These are phyloP conservation scores for Temnothorax nylanderi DNA, from an alignment of 1,140 invertebrate species.

Conservation along the genomic window DNA sequence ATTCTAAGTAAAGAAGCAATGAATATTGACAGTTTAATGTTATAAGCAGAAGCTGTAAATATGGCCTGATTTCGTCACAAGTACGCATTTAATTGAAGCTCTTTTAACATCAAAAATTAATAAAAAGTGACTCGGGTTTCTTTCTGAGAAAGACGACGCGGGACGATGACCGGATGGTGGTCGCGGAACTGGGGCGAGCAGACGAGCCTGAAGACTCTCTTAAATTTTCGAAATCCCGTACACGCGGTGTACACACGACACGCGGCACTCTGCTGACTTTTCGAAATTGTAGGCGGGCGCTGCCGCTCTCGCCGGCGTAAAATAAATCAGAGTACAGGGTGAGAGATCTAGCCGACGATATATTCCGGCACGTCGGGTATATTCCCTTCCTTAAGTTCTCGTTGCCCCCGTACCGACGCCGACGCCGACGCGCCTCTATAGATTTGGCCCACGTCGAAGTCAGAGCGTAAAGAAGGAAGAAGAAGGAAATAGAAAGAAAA, in stretches of 20 bases:
- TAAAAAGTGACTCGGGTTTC: background rate
- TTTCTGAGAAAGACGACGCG: background rate
- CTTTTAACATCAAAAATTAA: background rate
- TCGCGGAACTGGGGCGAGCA: constrained; percentile 38
- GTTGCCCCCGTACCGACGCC: constrained; percentile 43
- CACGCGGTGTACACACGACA: constrained; percentile 56
- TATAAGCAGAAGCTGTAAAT: background rate
- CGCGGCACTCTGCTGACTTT: constrained; percentile 69
- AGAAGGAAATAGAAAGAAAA: constrained; percentile 30
- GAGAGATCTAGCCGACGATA: constrained; percentile 70
- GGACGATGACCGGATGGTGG: constrained; percentile 5
- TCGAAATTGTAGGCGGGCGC: constrained; percentile 69
- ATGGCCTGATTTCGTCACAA: background rate
- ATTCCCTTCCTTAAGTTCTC: constrained; percentile 71
- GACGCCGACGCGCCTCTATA: constrained; percentile 59
- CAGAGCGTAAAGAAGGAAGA: constrained; percentile 36
- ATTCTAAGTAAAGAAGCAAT: background rate
- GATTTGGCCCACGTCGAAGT: constrained; percentile 70
- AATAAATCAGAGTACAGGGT: constrained; percentile 72
- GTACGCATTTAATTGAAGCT: background rate
- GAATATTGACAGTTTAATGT: background rate
- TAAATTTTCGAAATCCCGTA: constrained; percentile 61
- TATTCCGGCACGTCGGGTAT: constrained; percentile 67
- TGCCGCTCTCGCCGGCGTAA: constrained; percentile 63
- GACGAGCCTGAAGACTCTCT: constrained; percentile 47